Conservation (phyloP, 2,888 invertebrate genomes). For the Sthenelais limicola region DNA sequence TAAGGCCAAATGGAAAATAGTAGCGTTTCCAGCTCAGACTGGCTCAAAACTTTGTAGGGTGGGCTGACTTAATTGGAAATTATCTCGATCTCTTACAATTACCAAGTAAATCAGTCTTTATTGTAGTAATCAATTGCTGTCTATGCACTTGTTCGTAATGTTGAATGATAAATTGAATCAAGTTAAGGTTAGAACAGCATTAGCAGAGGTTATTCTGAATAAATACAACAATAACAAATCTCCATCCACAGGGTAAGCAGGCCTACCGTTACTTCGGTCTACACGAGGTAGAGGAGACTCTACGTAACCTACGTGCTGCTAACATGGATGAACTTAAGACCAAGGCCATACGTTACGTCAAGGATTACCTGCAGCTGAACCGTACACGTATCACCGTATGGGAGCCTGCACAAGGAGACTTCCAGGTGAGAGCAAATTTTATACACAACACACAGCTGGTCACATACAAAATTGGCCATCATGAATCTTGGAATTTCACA, state of each 20-base stretch:
- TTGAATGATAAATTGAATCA: neutral
- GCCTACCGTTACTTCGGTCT: constrained; percentile 58
- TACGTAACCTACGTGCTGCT: constrained; percentile 50
- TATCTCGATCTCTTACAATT: too few species aligned
- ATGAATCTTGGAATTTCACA: too few species aligned
- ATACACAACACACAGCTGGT: too few species aligned
- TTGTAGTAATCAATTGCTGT: too few species aligned
- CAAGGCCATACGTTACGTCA: constrained; percentile 46
- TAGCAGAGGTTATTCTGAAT: neutral
- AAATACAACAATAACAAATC: too few species aligned
- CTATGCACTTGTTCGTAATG: too few species aligned
- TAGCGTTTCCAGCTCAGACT: too few species aligned
- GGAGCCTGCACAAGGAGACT: constrained; percentile 64
- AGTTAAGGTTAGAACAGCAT: neutral
- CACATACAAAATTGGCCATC: too few species aligned
- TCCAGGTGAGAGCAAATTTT: constrained; percentile 52
- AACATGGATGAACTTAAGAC: constrained; percentile 46
- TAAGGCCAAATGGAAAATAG: constrained; percentile 10
- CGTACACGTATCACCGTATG: constrained; percentile 61
- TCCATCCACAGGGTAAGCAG: constrained; percentile 56
- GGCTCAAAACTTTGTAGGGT: too few species aligned
- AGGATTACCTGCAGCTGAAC: constrained; percentile 58
- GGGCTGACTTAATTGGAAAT: too few species aligned
- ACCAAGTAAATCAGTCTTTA: too few species aligned
- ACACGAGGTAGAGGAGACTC: constrained; percentile 50